Conservation (phyloP, 2,797 vertebrate species). For the Gouania willdenowi region DNA sequence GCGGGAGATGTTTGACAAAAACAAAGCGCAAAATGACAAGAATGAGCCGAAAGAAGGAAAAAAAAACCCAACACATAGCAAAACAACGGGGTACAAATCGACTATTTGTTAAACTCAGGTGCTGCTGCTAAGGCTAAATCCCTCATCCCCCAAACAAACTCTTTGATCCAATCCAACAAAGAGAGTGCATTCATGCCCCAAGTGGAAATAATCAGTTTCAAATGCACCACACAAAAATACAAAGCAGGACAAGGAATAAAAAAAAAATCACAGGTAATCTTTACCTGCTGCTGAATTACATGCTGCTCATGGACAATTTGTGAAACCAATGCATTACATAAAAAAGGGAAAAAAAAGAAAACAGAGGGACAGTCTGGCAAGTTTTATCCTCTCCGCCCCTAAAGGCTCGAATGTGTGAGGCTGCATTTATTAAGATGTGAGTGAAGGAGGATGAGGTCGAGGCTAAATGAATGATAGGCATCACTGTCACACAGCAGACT, state of each 20-base stretch:
- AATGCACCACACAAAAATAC: not conserved
- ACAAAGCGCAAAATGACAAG: conserved; percentile 9
- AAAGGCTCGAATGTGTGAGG: not conserved
- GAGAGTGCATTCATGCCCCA: not conserved
- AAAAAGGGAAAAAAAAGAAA: not conserved
- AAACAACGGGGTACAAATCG: conserved; percentile 2
- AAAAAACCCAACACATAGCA: conserved; percentile 6
- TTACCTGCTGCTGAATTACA: not conserved
- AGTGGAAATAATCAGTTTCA: not conserved
- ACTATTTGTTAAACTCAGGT: conserved; percentile 4
- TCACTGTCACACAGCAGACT: conserved; percentile 53
- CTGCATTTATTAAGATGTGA: conserved; percentile 10
- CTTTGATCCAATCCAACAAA: conserved; percentile 11
- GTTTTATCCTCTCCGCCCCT: not conserved
- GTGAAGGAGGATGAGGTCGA: conserved; percentile 45
- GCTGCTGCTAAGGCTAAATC: not conserved
- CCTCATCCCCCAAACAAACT: not conserved
- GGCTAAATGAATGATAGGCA: conserved; percentile 61
- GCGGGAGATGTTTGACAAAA: conserved; percentile 36
- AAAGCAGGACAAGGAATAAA: not conserved
- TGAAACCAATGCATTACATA: not conserved
- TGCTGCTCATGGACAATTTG: not conserved
- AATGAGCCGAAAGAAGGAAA: conserved; percentile 7
- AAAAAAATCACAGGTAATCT: not conserved
- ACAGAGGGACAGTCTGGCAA: not conserved